Evolutionary conservation across 2,888 invertebrate genomes (phyloP), one percentile per base, ranked within the genome.

Genomic region (Pantelozetes paolii): DNA sequence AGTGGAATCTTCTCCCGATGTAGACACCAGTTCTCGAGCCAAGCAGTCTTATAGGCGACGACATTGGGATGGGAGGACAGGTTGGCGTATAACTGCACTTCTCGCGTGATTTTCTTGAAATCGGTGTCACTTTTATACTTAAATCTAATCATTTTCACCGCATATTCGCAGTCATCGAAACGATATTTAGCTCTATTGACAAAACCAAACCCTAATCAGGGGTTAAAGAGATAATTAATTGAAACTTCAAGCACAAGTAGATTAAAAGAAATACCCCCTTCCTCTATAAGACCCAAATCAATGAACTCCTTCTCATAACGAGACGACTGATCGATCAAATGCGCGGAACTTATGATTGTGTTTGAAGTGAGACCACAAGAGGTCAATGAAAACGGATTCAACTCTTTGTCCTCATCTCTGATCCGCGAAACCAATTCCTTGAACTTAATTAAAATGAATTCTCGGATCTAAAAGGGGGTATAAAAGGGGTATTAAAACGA

Each of bases 31-130:
- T 70, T 69, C 28, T 91, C 91, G 40, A 91, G 82, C 92, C 92
- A 92, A 0, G 91, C 91, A 0, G 89, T 89, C 83, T 91, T 91
- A 80, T 91, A 92, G 28, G 89, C 87, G 6, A 92, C 90, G 77
- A 92, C 89, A 81, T 91, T 90, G 0, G 87, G 86, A 83, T 91
- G 91, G 80, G 89, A 89, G 18, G 71, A 23, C 32, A 91, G 83
- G 79, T 87, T 87, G 0, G 92, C 91, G 77, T 91, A 86, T 1
- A 90, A 89, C 83, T 90, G 90, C 0, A 91, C 91, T 85, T 92
- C 91, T 2, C 88, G 84, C 57, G 91, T 83, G 40, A 81, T 79
- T 80, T 82, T 80, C 48, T 79, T 74, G 76, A 79, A 79, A 5
- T 79, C 76, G 26, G 80, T 80, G 40, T 81, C 79, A 64, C 78